These are phyloP conservation scores for Paramormyrops kingsleyae DNA, from an alignment of 2,113 vertebrate species.

Conservation along the genomic window DNA sequence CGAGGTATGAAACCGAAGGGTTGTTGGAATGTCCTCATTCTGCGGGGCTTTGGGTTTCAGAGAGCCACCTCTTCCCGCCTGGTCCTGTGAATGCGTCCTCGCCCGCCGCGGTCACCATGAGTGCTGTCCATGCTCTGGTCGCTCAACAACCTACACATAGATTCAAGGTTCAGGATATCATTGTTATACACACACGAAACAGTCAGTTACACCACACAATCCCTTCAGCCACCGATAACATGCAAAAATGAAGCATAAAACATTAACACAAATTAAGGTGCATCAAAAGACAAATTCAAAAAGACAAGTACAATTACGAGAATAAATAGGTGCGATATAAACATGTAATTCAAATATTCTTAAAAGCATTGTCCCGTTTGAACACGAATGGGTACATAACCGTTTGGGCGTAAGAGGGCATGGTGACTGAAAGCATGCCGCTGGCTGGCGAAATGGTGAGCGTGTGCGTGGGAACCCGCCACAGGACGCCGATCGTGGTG, in stretches of 20 bases:
- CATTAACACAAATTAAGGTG: background rate
- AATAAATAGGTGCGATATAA: background rate
- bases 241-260: background rate
- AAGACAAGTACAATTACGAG: background rate
- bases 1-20: background rate
- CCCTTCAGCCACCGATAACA: background rate
- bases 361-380: background rate
- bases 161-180: background rate
- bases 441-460: background rate
- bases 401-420: background rate
- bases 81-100: background rate
- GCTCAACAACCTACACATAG: conserved; percentile 52
- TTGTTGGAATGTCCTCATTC: background rate
- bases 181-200: background rate
- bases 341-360: background rate
- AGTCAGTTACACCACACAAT: background rate
- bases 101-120: background rate
- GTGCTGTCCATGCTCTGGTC: background rate
- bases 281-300: background rate
- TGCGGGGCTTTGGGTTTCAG: background rate
- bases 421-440: background rate
- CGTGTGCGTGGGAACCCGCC: background rate
- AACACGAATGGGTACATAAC: background rate
- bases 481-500: background rate
- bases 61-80: background rate